Conservation (phyloP, 2,113 vertebrate genomes). For the Hyperoodon ampullatus region DNA sequence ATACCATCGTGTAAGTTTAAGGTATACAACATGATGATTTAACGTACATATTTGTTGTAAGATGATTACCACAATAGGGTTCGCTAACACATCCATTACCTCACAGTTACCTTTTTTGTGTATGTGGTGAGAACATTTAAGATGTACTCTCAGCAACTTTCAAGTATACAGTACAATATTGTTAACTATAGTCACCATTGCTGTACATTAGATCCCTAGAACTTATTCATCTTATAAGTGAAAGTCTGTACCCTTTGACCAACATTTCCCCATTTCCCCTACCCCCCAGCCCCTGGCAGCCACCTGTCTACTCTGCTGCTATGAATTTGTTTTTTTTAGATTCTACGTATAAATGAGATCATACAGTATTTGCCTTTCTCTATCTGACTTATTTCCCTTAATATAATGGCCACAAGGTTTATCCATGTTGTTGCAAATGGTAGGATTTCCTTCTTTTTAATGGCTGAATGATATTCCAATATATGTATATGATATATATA, state of each 20-base stretch:
- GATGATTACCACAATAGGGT: not conserved
- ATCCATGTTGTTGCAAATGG: not conserved
- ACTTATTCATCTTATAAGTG: not conserved
- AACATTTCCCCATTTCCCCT: not conserved
- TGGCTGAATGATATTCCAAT: not conserved
- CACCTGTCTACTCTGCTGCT: not conserved
- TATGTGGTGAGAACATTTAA: not conserved
- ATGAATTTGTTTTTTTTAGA: not conserved
- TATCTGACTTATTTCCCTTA: not conserved
- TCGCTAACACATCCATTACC: not conserved
- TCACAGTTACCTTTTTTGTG: not conserved
- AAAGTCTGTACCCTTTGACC: not conserved
- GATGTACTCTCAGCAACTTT: not conserved
- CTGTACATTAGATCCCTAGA: not conserved
- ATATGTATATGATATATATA: too few relatives aligned
- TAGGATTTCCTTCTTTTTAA: not conserved
- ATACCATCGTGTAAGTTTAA: not conserved
- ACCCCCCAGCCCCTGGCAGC: not conserved
- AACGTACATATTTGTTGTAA: not conserved
- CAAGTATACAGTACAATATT: not conserved
- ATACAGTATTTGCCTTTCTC: not conserved
- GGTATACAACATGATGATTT: not conserved
- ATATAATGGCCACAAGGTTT: not conserved
- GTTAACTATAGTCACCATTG: not conserved
- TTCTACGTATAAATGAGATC: not conserved